Percentiles rank a stretch among this genome's conserved stretches.
phyloP scores from a whole-genome alignment of 2,797 vertebrate species.

The Potorous gilbertii region DNA sequence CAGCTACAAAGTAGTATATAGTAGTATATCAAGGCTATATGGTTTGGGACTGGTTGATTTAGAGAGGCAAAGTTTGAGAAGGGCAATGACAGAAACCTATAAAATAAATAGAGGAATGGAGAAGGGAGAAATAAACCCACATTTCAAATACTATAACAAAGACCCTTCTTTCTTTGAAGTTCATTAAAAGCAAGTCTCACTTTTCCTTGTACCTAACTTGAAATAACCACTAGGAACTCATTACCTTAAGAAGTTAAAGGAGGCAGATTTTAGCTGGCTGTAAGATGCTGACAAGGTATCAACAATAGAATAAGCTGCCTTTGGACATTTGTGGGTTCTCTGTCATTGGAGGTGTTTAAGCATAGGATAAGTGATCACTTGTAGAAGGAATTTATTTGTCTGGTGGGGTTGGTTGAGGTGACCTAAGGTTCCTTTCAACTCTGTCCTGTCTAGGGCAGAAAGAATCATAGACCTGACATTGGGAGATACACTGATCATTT shows the following conservation, averaged over 20 bases:
- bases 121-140: not conserved
- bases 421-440: not conserved
- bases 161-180: not conserved
- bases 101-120: not conserved
- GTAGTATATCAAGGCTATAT: not conserved
- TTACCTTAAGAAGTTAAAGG: not conserved
- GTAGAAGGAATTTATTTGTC: not conserved
- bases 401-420: not conserved
- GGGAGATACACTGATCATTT: not conserved
- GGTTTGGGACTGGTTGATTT: not conserved
- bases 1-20: not conserved
- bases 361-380: not conserved
- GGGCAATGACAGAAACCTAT: not conserved
- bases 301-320: not conserved
- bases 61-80: not conserved
- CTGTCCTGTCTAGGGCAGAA: not conserved
- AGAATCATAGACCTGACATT: not conserved
- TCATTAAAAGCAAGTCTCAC: not conserved
- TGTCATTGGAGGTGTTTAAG: not conserved
- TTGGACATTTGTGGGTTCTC: not conserved
- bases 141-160: not conserved
- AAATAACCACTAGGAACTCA: not conserved
- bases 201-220: not conserved
- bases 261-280: not conserved
- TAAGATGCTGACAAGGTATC: not conserved